phyloP scores from a whole-genome alignment of 1,140 invertebrate species.

The Dreissena rostriformis region DNA sequence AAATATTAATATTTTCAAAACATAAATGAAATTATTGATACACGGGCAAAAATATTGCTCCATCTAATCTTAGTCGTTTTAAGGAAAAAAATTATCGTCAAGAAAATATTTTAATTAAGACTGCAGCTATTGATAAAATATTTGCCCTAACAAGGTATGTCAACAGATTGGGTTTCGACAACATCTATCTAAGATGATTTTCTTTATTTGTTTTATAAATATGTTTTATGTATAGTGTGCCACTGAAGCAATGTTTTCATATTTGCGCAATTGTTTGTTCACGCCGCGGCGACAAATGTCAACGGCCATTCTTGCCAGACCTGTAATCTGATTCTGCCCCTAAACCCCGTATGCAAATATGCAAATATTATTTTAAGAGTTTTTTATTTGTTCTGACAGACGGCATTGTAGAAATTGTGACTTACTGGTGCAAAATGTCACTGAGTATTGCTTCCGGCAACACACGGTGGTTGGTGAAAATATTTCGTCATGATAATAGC shows the following conservation, averaged over 20 bases:
- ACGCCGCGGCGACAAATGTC: too few relatives aligned
- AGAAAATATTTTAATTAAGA: conserved; percentile 57
- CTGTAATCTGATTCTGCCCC: too few relatives aligned
- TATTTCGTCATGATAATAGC: conserved; percentile 17
- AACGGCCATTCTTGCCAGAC: background rate
- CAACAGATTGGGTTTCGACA: conserved; percentile 42
- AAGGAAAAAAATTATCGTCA: background rate
- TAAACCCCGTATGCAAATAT: conserved; percentile 32
- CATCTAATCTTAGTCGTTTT: background rate
- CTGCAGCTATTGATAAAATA: conserved; percentile 45
- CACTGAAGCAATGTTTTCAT: conserved; percentile 9
- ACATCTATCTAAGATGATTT: background rate
- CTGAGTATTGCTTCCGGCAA: conserved; percentile 43
- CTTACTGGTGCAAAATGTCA: conserved; percentile 35
- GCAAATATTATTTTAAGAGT: conserved; percentile 47
- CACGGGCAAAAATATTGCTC: conserved; percentile 29
- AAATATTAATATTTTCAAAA: background rate
- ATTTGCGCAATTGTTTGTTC: conserved; percentile 34
- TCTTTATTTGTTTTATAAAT: conserved; percentile 45
- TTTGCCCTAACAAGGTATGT: conserved; percentile 38
- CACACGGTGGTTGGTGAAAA: conserved; percentile 18
- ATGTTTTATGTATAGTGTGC: conserved; percentile 22
- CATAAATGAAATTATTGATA: conserved; percentile 44
- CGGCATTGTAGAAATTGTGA: conserved; percentile 11
- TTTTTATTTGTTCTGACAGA: conserved; percentile 30